These are phyloP conservation scores for Sebastes fasciatus DNA, from an alignment of 2,113 vertebrate species.

Conservation along the genomic window DNA sequence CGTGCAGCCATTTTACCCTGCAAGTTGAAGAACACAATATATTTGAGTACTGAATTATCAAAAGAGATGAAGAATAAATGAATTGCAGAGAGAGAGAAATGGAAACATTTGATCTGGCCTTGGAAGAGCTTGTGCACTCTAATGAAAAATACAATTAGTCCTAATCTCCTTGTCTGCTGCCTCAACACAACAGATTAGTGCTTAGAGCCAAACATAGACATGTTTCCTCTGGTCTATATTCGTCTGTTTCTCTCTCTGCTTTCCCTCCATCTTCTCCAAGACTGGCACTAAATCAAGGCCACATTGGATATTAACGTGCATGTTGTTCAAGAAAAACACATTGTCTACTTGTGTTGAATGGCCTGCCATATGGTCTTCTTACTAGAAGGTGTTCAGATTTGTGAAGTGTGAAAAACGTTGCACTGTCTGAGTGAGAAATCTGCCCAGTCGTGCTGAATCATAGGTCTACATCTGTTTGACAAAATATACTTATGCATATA, in stretches of 20 bases:
- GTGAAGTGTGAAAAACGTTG: not conserved
- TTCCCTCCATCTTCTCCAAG: not conserved
- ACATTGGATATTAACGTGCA: constrained; percentile 11
- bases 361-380: not conserved
- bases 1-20: too few species aligned
- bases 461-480: not conserved
- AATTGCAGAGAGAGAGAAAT: constrained; percentile 16
- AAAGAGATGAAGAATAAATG: constrained; percentile 29
- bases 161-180: constrained; percentile 18
- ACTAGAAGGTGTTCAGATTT: too few species aligned
- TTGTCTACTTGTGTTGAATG: not conserved
- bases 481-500: not conserved
- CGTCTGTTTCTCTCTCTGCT: constrained; percentile 5
- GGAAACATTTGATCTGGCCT: constrained; percentile 38
- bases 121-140: constrained; percentile 16
- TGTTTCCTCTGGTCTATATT: constrained; percentile 25
- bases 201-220: constrained; percentile 32
- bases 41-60: constrained; percentile 8
- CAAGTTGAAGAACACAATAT: not conserved
- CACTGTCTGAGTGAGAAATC: not conserved
- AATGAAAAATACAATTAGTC: constrained; percentile 50
- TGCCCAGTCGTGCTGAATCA: not conserved
- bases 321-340: not conserved
- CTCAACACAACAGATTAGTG: constrained; percentile 31
- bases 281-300: constrained; percentile 19